Base-by-base conservation (phyloP, 2,888 invertebrate genomes). In the Drosophila macrospina region DNA sequence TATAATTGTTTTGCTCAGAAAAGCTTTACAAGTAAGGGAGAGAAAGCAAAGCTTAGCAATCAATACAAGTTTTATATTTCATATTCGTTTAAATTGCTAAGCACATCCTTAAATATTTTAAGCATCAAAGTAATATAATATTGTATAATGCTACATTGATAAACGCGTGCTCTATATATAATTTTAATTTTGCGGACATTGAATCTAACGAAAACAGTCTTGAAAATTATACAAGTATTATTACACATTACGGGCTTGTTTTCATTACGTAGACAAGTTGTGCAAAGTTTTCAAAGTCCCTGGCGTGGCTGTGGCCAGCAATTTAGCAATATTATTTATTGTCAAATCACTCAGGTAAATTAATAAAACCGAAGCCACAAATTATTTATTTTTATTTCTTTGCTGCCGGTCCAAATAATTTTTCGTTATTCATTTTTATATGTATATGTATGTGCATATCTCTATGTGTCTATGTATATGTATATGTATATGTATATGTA, bases 1-100 rank as follows among this genome's bases (percentile, higher is more conserved):
- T 52, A 36, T 15, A 44, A 30, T 44, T 60, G 45, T 59, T 64
- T 57, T 52, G 30, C 45, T 63, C 60, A 34, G 26, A 54, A 67
- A 47, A 74, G 80, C 78, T 83, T 61, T 63, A 34, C n/a, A 62
- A 63, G 44, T 42, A 67, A 64, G 41, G 30, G 28, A 59, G 64
- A 72, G 61, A 45, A 39, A 56, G 45, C 45, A 66, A 74, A 77
- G 62, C 76, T 80, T 62, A 51, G 34, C 57, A 81, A 81, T 81
- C 81, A 76, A 81, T 81, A 84, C 51, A 11, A 66, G 61, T 51
- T 63, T 54, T 76, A 65, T 68, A 66, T 48, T 64, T 71, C 41
- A 37, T 61, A 41, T 41, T 74, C 42, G 41, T 64, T 54, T 61
- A 61, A 66, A 62, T 61, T 56, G 39, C 13, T 47, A 39, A 42